These are phyloP conservation scores for Elmis aenea DNA, from an alignment of 2,888 invertebrate genomes.

Conservation along the genomic window DNA sequence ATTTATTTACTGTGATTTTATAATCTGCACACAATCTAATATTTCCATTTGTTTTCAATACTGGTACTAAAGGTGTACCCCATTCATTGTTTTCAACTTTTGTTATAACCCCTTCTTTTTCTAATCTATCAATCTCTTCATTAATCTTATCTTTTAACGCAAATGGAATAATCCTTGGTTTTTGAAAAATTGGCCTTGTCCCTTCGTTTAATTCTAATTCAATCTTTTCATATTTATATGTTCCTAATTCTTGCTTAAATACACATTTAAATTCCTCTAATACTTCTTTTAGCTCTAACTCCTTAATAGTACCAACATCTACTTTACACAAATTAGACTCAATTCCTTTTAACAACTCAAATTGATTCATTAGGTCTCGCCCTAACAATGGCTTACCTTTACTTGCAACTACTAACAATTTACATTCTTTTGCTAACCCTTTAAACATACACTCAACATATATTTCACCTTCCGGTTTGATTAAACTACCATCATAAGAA, in stretches of 20 bases:
- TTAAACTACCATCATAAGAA: too few species aligned
- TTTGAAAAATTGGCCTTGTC: background rate
- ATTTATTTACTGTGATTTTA: conserved; percentile 6
- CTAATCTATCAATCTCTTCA: conserved; percentile 1
- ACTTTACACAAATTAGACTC: too few species aligned
- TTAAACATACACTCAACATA: conserved; percentile 1
- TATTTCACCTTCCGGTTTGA: conserved; percentile 8
- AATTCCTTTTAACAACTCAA: too few species aligned
- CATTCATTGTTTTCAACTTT: conserved; percentile 11
- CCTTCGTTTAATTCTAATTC: background rate
- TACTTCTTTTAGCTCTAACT: too few species aligned
- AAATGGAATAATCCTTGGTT: conserved; percentile 2
- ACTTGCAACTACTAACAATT: conserved; percentile 5
- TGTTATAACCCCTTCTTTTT: conserved; percentile 20
- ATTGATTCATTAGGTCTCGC: too few species aligned
- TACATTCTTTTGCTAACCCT: conserved; percentile 4
- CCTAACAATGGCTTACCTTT: conserved; percentile 5
- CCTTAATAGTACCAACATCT: too few species aligned
- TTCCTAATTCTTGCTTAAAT: conserved; percentile 6
- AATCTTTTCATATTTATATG: conserved; percentile 3
- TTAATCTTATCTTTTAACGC: conserved; percentile 1
- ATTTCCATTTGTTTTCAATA: too few species aligned
- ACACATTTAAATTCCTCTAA: conserved; percentile 2
- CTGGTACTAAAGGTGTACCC: conserved; percentile 22
- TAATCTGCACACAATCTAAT: conserved; percentile 4